Evolutionary conservation across 2,888 invertebrate genomes (phyloP).

Genomic region (Heliconius cydno): DNA sequence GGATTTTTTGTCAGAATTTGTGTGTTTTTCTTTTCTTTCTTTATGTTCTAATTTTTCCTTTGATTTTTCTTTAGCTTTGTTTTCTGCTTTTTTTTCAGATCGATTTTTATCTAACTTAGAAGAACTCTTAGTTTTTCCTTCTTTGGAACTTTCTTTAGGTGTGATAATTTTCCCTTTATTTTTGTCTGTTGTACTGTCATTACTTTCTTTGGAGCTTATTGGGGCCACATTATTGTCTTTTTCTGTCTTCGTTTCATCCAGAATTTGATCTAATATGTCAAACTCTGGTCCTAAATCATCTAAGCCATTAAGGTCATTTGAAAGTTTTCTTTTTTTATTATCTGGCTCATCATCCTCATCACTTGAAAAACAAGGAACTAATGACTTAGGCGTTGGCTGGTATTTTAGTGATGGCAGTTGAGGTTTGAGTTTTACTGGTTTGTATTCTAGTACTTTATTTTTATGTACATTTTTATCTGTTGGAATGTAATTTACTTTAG

Average conservation of each 20-base stretch:
- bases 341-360: constrained; percentile 79
- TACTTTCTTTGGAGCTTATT: constrained; percentile 46
- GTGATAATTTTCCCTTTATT: not conserved
- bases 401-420: constrained; percentile 67
- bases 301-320: constrained; percentile 71
- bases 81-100: constrained; percentile 50
- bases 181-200: constrained; percentile 40
- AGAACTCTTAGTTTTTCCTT: constrained; percentile 52
- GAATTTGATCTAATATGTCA: constrained; percentile 79
- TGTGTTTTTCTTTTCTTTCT: constrained; percentile 56
- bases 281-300: constrained; percentile 80
- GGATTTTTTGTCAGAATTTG: constrained; percentile 60
- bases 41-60: constrained; percentile 57
- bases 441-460: constrained; percentile 76
- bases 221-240: constrained; percentile 43
- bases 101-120: constrained; percentile 56
- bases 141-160: constrained; percentile 46
- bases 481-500: constrained; percentile 73
- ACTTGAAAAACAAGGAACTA: constrained; percentile 79
- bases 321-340: constrained; percentile 68
- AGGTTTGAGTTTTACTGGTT: constrained; percentile 70
- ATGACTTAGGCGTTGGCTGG: constrained; percentile 75
- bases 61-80: constrained; percentile 54
- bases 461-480: constrained; percentile 70
- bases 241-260: constrained; percentile 73